phyloP scores from a whole-genome alignment of 2,888 invertebrate species.

The Stenodema calcarata region DNA sequence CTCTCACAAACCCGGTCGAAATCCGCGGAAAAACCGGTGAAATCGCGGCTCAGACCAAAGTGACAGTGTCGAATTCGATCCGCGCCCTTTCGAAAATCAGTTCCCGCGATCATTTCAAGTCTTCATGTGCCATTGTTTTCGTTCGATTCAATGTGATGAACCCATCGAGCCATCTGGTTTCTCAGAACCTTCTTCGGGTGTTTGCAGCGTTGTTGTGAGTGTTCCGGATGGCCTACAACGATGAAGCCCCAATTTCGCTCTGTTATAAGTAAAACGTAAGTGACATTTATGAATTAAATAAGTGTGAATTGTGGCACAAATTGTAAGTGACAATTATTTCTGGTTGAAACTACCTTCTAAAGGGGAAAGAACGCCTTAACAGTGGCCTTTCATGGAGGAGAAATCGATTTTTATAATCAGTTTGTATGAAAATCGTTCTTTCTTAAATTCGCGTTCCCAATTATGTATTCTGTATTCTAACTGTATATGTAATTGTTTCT shows the following conservation, averaged over 20 bases:
- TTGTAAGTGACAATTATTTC: too few relatives aligned
- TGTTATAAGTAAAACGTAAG: constrained; percentile 9
- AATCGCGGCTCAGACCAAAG: background rate
- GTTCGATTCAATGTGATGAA: background rate
- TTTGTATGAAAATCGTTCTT: too few relatives aligned
- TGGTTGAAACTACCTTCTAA: too few relatives aligned
- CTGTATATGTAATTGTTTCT: too few relatives aligned
- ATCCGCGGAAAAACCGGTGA: background rate
- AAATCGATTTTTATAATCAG: too few relatives aligned
- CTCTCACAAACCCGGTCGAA: background rate
- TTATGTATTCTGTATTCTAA: too few relatives aligned
- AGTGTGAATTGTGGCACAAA: background rate
- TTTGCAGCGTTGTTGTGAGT: constrained; percentile 30
- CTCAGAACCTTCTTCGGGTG: background rate
- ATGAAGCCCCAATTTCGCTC: constrained; percentile 22
- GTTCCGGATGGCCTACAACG: constrained; percentile 43
- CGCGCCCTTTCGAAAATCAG: background rate
- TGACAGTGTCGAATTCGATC: background rate
- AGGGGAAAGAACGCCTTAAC: too few relatives aligned
- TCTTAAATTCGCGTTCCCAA: too few relatives aligned
- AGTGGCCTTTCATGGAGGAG: too few relatives aligned
- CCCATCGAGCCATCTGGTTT: constrained; percentile 12
- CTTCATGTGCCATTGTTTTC: background rate
- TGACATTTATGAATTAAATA: background rate
- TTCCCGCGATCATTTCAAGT: background rate